Evolutionary conservation across 2,113 vertebrate species (phyloP).

Genomic region (Andinoacara biseriatus): DNA sequence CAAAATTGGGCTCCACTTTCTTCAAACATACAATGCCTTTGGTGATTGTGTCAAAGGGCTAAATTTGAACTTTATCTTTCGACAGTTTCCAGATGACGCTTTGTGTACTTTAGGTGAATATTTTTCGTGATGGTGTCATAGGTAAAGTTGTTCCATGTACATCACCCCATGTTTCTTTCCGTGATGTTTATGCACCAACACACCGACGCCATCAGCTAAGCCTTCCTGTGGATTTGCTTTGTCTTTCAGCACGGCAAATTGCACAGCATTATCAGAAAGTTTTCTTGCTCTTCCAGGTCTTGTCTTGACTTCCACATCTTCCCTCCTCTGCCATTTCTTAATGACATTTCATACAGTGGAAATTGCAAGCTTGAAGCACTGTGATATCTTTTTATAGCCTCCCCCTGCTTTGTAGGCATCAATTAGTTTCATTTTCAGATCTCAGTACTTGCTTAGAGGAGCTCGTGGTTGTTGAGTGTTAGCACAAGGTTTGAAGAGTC

Average conservation of each 20-base stretch:
- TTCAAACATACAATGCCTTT: neutral
- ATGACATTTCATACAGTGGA: slow-evolving; percentile 19
- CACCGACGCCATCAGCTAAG: neutral
- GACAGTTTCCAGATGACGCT: neutral
- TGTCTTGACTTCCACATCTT: slow-evolving; percentile 2
- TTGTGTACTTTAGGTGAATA: neutral
- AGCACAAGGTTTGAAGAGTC: slow-evolving; percentile 7
- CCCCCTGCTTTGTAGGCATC: slow-evolving; percentile 12
- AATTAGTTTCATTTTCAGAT: slow-evolving; percentile 32
- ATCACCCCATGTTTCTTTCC: neutral
- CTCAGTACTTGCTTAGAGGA: slow-evolving; percentile 9
- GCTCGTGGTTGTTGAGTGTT: neutral
- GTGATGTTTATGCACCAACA: neutral
- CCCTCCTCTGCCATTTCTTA: slow-evolving; percentile 15
- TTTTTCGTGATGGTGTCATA: neutral
- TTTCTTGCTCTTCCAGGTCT: slow-evolving; percentile 1
- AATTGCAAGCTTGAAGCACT: slow-evolving; percentile 6
- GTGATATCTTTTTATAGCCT: slow-evolving; percentile 30
- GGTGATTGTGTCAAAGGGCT: neutral
- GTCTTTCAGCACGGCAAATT: neutral
- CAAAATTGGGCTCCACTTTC: neutral
- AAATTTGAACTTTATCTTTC: neutral
- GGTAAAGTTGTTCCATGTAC: neutral
- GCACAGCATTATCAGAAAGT: slow-evolving; percentile 3
- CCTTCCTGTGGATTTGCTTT: neutral